Evolutionary conservation across 2,797 vertebrate genomes (phyloP).

Genomic region (Chelmon rostratus): DNA sequence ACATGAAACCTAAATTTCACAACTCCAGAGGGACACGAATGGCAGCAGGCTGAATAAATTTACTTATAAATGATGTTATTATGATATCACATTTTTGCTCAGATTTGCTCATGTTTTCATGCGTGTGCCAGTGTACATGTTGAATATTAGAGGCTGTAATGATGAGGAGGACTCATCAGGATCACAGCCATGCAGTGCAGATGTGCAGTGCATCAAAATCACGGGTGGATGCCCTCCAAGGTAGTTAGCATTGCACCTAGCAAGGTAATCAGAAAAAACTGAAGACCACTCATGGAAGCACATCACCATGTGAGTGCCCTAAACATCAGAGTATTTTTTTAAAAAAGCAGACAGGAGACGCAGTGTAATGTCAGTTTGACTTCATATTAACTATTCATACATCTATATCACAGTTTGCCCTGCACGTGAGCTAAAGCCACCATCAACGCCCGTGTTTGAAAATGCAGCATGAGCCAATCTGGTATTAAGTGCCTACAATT

Average conservation of each 20-base stretch:
- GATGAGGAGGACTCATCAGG: background rate
- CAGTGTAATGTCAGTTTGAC: background rate
- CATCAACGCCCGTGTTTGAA: background rate
- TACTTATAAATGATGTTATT: background rate
- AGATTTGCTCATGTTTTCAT: background rate
- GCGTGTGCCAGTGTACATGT: background rate
- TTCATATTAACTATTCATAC: background rate
- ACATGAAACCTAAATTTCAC: background rate
- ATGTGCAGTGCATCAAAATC: background rate
- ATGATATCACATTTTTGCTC: slow-evolving; percentile 3
- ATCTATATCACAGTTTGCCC: too few relatives aligned
- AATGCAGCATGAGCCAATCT: background rate
- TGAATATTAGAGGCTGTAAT: background rate
- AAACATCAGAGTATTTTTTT: too few relatives aligned
- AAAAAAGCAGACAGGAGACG: too few relatives aligned
- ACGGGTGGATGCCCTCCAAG: background rate
- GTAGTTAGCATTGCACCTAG: too few relatives aligned
- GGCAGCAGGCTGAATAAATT: slow-evolving; percentile 2
- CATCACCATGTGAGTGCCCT: background rate
- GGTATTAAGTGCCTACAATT: background rate
- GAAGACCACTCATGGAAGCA: background rate
- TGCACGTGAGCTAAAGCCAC: background rate
- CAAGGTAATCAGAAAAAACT: background rate
- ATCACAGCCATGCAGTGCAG: background rate
- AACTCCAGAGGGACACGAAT: background rate